phyloP scores from a whole-genome alignment of 2,797 vertebrate genomes.

The Chiloscyllium punctatum region DNA sequence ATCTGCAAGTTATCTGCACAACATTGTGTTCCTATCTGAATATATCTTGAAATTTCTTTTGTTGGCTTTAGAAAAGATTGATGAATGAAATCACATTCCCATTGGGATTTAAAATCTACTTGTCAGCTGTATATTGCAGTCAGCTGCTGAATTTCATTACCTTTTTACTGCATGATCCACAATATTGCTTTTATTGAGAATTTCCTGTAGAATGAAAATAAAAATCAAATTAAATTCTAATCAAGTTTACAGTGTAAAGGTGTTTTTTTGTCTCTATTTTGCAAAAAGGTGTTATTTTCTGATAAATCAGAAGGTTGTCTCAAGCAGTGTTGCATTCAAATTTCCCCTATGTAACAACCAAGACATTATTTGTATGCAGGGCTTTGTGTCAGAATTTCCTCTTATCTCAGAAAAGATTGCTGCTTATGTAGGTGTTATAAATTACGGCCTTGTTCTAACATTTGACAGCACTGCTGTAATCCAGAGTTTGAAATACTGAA shows the following conservation, averaged over 20 bases:
- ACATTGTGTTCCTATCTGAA: background rate
- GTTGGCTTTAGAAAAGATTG: background rate
- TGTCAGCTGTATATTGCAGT: background rate
- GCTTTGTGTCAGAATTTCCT: background rate
- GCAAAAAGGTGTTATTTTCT: background rate
- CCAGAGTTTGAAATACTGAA: constrained; percentile 13
- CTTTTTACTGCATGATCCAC: background rate
- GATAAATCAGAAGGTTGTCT: constrained; percentile 16
- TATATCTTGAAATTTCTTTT: background rate
- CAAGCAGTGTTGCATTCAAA: constrained; percentile 12
- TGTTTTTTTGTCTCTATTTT: background rate
- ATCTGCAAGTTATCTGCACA: too few species aligned
- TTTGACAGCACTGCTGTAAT: background rate
- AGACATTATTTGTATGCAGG: background rate
- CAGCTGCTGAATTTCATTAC: background rate
- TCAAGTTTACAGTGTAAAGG: background rate
- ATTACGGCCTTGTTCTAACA: background rate
- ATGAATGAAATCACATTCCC: background rate
- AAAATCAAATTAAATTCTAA: background rate
- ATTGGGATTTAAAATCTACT: background rate
- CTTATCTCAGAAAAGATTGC: background rate
- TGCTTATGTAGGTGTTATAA: background rate
- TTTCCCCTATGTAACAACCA: background rate
- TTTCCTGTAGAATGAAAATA: background rate
- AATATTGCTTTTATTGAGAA: background rate